phyloP scores from a whole-genome alignment of 2,113 vertebrate genomes.

The Lepisosteus oculatus region DNA sequence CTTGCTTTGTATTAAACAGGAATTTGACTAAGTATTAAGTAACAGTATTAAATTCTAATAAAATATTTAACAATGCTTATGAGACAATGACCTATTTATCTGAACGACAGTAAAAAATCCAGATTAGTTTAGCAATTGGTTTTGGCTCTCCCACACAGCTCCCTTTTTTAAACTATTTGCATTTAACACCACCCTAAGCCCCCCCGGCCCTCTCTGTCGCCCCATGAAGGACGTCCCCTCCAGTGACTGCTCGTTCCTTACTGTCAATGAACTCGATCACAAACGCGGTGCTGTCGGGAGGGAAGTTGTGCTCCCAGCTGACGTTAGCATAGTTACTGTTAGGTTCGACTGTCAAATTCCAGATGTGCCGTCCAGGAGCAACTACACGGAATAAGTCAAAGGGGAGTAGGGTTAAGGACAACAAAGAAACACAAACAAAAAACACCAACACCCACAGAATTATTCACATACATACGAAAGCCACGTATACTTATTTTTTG shows the following conservation, averaged over 20 bases:
- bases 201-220: neutral
- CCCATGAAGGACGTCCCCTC: neutral
- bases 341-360: constrained; percentile 91
- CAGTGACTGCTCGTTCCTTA: constrained; percentile 71
- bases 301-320: constrained; percentile 97
- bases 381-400: constrained; percentile 81
- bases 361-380: constrained; percentile 75
- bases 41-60: too few relatives aligned
- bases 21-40: too few relatives aligned
- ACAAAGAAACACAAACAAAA: neutral
- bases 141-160: too few relatives aligned
- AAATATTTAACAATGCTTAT: too few relatives aligned
- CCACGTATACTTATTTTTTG: constrained; percentile 8
- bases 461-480: constrained; percentile 31
- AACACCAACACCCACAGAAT: neutral
- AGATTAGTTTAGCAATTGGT: too few relatives aligned
- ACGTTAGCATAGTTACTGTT: constrained; percentile 98
- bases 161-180: neutral
- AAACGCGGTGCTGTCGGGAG: constrained; percentile 85
- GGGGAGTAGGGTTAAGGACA: constrained; percentile 55
- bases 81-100: too few relatives aligned
- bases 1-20: too few relatives aligned
- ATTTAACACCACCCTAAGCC: neutral
- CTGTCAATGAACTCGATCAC: constrained; percentile 97
- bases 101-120: too few relatives aligned